Conservation (phyloP, 1,140 invertebrate species). For the Octopus sinensis region DNA sequence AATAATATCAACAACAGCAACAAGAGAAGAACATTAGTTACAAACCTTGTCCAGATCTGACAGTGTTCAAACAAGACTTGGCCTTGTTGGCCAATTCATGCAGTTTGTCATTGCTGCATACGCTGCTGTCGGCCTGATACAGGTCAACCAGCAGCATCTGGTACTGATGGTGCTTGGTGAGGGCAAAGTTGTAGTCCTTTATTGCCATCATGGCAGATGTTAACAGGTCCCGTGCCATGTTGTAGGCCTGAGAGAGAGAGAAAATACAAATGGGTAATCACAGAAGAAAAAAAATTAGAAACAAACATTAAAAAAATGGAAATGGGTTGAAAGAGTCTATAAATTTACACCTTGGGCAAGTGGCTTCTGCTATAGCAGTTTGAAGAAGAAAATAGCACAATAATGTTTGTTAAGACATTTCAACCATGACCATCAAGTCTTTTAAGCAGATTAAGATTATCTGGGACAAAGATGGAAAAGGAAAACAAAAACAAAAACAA, state of each 20-base stretch:
- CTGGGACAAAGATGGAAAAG: no score
- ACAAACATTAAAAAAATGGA: no score
- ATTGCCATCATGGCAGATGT: conserved; percentile 1
- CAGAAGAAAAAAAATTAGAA: no score
- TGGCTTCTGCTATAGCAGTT: no score
- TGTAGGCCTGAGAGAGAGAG: not conserved
- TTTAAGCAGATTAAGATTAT: no score
- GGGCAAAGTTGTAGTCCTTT: not conserved
- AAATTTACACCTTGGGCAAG: no score
- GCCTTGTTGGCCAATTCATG: not conserved
- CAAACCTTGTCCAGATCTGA: conserved; percentile 1
- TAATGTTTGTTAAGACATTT: no score
- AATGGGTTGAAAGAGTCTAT: no score
- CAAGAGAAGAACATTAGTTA: not conserved
- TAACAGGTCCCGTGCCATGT: not conserved
- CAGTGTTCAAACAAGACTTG: not conserved
- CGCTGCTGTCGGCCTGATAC: not conserved
- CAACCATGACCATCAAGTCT: no score
- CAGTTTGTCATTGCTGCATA: not conserved
- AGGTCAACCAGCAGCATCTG: not conserved
- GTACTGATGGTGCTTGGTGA: not conserved
- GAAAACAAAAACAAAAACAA: no score
- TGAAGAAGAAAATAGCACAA: no score
- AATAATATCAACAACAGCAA: not conserved
- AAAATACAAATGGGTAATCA: no score